phyloP scores from a whole-genome alignment of 2,888 invertebrate genomes.

The Amphiduros pacificus region DNA sequence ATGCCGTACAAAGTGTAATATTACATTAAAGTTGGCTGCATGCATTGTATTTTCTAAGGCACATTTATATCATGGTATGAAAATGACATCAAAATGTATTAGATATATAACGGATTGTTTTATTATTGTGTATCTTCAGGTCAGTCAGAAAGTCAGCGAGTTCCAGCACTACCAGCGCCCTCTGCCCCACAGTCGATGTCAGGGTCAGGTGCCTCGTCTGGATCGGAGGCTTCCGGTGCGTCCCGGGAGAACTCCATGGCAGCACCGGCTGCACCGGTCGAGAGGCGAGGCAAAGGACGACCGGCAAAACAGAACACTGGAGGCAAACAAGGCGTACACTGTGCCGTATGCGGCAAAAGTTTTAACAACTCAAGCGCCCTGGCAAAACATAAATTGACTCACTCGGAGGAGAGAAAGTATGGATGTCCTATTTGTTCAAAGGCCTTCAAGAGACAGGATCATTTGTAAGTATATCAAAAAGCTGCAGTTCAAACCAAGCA shows the following conservation, averaged over 20 bases:
- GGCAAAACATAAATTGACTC: slow-evolving; percentile 83
- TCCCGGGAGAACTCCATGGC: background rate
- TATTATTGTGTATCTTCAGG: no score
- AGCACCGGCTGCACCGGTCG: slow-evolving; percentile 7
- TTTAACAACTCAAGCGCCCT: slow-evolving; percentile 97
- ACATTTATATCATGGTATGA: no score
- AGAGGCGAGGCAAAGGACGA: slow-evolving; percentile 68
- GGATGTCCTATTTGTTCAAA: slow-evolving; percentile 94
- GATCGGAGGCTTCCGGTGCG: background rate
- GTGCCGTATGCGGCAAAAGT: slow-evolving; percentile 91
- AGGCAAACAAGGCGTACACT: slow-evolving; percentile 34
- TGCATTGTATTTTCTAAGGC: no score
- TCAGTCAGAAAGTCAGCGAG: no score
- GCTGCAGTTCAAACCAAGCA: no score
- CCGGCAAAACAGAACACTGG: slow-evolving; percentile 71
- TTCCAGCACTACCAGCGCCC: no score
- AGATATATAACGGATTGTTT: no score
- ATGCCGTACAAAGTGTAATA: no score
- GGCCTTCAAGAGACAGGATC: slow-evolving; percentile 97
- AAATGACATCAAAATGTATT: no score
- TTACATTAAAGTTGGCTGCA: no score
- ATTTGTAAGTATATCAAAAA: slow-evolving; percentile 90
- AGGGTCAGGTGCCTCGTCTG: no score
- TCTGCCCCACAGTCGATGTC: no score
- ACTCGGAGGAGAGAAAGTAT: slow-evolving; percentile 96